phyloP scores from a whole-genome alignment of 2,888 invertebrate species.

The Scaeva pyrastri region DNA sequence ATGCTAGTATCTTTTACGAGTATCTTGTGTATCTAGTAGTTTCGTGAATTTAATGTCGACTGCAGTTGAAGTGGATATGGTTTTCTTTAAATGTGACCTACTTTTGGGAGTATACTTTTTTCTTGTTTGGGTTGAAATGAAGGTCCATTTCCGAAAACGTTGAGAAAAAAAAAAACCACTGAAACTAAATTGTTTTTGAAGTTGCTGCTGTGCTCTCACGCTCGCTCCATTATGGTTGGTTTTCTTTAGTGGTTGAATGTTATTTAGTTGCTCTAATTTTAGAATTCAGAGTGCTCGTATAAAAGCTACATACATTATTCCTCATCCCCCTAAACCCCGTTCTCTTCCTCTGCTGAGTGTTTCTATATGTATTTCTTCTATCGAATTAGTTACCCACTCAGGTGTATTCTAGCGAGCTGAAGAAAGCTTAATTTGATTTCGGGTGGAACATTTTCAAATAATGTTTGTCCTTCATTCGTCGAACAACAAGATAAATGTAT shows the following conservation, averaged over 20 bases:
- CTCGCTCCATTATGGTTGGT: constrained; percentile 56
- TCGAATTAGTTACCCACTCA: constrained; percentile 26
- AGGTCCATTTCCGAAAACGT: constrained; percentile 26
- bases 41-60: constrained; percentile 53
- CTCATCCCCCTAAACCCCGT: too few species aligned
- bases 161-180: not conserved
- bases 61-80: constrained; percentile 52
- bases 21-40: constrained; percentile 14
- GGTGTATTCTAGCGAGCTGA: not conserved
- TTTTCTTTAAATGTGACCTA: constrained; percentile 45
- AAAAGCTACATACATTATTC: constrained; percentile 1
- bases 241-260: constrained; percentile 39
- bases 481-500: not conserved
- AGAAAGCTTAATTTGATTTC: constrained; percentile 31
- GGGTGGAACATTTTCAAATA: not conserved
- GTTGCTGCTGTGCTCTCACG: constrained; percentile 45
- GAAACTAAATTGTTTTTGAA: constrained; percentile 49
- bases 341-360: too few species aligned
- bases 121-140: constrained; percentile 16
- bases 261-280: constrained; percentile 64
- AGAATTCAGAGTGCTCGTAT: not conserved
- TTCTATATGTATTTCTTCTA: constrained; percentile 8
- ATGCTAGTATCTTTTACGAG: not conserved
- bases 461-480: not conserved
- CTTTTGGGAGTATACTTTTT: constrained; percentile 11